Conservation (phyloP, 2,797 vertebrate genomes). For the Thaleichthys pacificus region DNA sequence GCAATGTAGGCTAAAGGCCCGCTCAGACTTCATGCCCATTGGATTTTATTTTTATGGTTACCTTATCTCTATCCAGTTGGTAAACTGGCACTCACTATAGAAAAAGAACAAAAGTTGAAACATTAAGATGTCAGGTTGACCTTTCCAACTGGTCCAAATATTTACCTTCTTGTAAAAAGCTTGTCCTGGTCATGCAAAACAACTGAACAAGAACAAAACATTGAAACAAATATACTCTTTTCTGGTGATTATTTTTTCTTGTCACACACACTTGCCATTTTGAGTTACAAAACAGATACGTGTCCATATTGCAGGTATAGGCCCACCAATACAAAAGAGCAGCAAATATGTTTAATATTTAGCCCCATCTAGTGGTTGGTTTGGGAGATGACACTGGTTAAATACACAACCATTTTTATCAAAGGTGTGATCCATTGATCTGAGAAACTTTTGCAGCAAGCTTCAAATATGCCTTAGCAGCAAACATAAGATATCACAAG, state of each 20-base stretch:
- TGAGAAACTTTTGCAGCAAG: not conserved
- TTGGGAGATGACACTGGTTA: not conserved
- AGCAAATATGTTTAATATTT: not conserved
- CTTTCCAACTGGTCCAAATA: not conserved
- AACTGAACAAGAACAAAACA: no score
- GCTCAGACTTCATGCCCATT: no score
- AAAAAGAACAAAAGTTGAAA: not conserved
- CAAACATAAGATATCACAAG: not conserved
- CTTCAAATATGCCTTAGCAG: not conserved
- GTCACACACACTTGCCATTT: not conserved
- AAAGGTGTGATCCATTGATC: not conserved
- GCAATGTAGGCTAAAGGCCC: no score
- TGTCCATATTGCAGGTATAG: not conserved
- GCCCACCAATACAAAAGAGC: not conserved
- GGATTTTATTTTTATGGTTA: no score
- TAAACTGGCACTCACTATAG: no score
- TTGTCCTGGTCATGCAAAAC: not conserved
- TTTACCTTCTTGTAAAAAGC: not conserved
- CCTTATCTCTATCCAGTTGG: no score
- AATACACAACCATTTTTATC: not conserved
- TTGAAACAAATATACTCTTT: not conserved
- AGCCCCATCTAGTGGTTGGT: slow-evolving; percentile 39
- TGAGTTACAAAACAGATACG: not conserved
- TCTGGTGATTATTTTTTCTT: not conserved
- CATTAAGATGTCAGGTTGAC: not conserved